These are phyloP conservation scores for Acomys russatus DNA, from an alignment of 2,797 vertebrate species.

Conservation along the genomic window DNA sequence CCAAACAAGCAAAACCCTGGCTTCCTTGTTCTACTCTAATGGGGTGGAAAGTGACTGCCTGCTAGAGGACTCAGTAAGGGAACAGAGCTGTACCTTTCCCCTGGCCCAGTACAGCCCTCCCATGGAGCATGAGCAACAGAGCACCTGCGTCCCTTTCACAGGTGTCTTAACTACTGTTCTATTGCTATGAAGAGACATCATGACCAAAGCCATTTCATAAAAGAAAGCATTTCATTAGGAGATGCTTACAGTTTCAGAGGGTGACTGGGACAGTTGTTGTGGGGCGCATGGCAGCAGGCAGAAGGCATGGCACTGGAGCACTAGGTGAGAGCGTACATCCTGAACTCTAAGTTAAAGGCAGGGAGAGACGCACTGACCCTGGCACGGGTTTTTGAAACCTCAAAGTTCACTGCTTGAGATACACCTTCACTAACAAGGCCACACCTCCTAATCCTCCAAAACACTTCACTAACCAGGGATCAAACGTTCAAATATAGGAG, in stretches of 20 bases:
- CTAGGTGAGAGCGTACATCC: background rate
- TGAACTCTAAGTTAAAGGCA: background rate
- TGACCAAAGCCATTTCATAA: background rate
- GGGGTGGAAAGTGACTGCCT: background rate
- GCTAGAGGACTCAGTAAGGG: background rate
- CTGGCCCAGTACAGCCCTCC: background rate
- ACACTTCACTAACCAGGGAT: background rate
- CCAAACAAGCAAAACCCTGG: background rate
- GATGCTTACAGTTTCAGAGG: background rate
- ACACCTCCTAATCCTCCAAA: background rate
- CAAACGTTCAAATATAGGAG: background rate
- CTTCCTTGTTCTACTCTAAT: background rate
- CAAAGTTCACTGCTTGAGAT: background rate
- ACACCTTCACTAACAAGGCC: background rate
- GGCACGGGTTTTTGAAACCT: background rate
- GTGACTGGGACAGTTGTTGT: background rate
- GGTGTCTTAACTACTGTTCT: background rate
- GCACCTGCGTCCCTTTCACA: background rate
- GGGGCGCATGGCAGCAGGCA: background rate
- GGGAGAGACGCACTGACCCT: background rate
- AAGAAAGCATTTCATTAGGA: background rate
- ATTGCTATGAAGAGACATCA: background rate
- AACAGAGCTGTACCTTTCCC: background rate
- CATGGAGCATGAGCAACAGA: background rate
- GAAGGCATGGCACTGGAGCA: background rate